Percentiles rank a stretch among this genome's conserved stretches.
phyloP scores from a whole-genome alignment of 1,140 invertebrate genomes.

The Vanessa atalanta region DNA sequence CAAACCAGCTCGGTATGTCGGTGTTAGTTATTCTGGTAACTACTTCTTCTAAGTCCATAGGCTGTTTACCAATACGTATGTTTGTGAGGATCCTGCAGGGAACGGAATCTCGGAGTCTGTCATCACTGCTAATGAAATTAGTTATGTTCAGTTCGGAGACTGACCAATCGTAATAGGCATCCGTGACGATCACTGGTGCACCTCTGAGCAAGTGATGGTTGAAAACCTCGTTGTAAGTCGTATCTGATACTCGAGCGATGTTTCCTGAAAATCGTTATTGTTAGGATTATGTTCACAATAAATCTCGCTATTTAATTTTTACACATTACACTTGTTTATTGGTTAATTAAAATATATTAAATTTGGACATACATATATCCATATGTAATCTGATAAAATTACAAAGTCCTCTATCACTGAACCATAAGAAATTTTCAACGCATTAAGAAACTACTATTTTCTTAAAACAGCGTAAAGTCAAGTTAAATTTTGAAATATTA shows the following conservation, averaged over 20 bases:
- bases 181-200: slow-evolving; percentile 86
- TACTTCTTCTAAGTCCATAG: slow-evolving; percentile 85
- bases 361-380: no score
- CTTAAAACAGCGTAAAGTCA: no score
- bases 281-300: background rate
- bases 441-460: no score
- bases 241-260: slow-evolving; percentile 84
- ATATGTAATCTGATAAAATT: no score
- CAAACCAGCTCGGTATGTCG: slow-evolving; percentile 88
- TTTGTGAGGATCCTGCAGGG: slow-evolving; percentile 88
- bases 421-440: no score
- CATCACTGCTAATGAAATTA: slow-evolving; percentile 82
- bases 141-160: slow-evolving; percentile 86
- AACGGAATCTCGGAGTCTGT: slow-evolving; percentile 83
- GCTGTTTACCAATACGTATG: slow-evolving; percentile 82
- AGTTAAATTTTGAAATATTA: background rate
- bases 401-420: no score
- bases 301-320: no score
- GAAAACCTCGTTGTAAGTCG: slow-evolving; percentile 83
- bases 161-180: slow-evolving; percentile 86
- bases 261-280: slow-evolving; percentile 76
- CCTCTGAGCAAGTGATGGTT: slow-evolving; percentile 86
- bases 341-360: no score
- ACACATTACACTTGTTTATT: no score
- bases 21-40: slow-evolving; percentile 84